These are phyloP conservation scores for Pachymerium ferrugineum DNA, from an alignment of 2,888 invertebrate species.

Conservation along the genomic window DNA sequence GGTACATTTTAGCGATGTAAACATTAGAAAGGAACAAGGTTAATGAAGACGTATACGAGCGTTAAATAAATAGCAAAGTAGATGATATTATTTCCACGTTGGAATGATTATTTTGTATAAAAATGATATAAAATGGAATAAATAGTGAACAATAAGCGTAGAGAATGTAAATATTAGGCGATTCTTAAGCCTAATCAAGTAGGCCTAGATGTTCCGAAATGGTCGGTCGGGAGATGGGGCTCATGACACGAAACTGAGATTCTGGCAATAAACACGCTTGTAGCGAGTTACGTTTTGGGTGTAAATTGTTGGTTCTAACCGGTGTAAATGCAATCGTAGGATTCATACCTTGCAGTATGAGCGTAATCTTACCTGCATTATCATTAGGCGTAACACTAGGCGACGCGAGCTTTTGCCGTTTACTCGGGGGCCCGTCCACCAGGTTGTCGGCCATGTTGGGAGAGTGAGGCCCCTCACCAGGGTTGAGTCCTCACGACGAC, in stretches of 20 bases:
- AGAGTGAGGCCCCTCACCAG: conserved; percentile 19
- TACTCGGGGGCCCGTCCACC: conserved; percentile 90
- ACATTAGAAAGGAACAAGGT: background rate
- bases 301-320: background rate
- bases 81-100: background rate
- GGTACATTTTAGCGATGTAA: background rate
- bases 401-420: conserved; percentile 87
- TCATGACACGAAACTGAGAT: conserved; percentile 21
- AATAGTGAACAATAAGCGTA: background rate
- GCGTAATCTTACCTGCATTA: conserved; percentile 62
- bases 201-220: conserved; percentile 18
- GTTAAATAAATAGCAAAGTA: background rate
- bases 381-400: conserved; percentile 65
- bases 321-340: background rate
- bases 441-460: conserved; percentile 82
- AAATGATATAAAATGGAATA: background rate
- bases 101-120: background rate
- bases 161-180: background rate
- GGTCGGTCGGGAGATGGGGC: conserved; percentile 18
- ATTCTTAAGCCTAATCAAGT: conserved; percentile 10
- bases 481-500: conserved; percentile 36
- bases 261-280: background rate
- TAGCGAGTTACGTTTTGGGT: background rate
- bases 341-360: background rate
- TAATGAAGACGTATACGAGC: background rate